A percentile compares a stretch with the other conserved stretches of the same genome.
These are phyloP conservation scores for Bubo scandiacus DNA, from an alignment of 2,113 vertebrate species.

Conservation along the genomic window DNA sequence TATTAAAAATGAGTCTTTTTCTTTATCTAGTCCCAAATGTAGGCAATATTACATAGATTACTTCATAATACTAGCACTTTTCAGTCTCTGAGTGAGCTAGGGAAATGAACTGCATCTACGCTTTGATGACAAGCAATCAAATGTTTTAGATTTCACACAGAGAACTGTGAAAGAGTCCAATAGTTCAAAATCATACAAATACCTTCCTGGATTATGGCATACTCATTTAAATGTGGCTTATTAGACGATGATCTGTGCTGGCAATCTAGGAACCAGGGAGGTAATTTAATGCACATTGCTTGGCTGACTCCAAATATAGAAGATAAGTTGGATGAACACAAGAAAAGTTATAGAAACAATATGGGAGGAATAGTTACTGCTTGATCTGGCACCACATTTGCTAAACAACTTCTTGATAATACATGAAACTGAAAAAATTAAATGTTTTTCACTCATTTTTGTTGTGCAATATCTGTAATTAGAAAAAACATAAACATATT, in stretches of 20 bases:
- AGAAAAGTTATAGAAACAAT: constrained; percentile 20
- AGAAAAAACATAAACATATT: background rate
- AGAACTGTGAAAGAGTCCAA: constrained; percentile 41
- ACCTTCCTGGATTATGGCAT: background rate
- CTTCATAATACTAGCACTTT: constrained; percentile 44
- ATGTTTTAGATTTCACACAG: constrained; percentile 52
- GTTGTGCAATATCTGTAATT: background rate
- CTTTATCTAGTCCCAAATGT: constrained; percentile 2
- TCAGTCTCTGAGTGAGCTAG: background rate
- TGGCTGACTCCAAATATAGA: constrained; percentile 3
- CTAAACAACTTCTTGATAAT: background rate
- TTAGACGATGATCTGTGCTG: background rate
- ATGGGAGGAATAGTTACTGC: background rate
- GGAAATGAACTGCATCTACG: background rate
- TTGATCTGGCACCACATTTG: background rate
- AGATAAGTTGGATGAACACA: constrained; percentile 17
- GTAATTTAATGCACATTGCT: constrained; percentile 42
- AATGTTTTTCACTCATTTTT: background rate
- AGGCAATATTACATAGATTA: constrained; percentile 51
- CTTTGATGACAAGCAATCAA: constrained; percentile 56
- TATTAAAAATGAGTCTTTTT: constrained; percentile 49
- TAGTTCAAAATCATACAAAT: constrained; percentile 32
- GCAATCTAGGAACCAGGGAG: background rate
- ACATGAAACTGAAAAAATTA: background rate
- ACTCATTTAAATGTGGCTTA: constrained; percentile 33